Evolutionary conservation across 2,113 vertebrate genomes (phyloP), one percentile per base, ranked within the genome.

Genomic region (Hyaena hyaena): DNA sequence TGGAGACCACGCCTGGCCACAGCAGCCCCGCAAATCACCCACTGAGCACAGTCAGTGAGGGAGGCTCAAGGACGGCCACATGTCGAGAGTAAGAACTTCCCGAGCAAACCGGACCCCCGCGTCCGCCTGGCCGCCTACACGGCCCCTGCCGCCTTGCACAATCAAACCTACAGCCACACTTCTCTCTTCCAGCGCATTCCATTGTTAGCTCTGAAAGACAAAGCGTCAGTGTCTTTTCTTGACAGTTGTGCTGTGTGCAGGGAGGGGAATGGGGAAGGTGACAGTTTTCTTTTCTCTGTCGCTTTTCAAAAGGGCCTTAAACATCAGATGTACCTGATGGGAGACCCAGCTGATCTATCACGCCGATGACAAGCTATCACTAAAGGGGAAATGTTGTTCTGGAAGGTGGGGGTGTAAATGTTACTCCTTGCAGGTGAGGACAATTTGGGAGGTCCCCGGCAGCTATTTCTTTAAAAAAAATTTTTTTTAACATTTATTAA

Each of bases 291-390:
- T 82, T 88, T 73, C 48, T 61, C 45, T 84, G 88, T 68, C 26
- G 5, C 71, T 73, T 92, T 97, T 93, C 82, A 58, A 87, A 98
- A 96, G 63, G 86, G 74, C 91, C 96, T 98, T 84, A 93, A 97
- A 93, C 97, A 96, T 95, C 81, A 97, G 81, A 96, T 33, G 45
- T 3, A 43, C 83, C 73, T 97, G 84, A 95, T 26, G 71, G 89
- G 61, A 85, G 97, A 98, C 76, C 7, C 63, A 93, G 82, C 15
- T 0, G 10, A 71, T 82, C 33, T 55, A 89, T 91, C 88, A 82
- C 1, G 10, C 82, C 92, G 96, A 91, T 28, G 92, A 97, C 89
- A 96, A 97, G 74, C 90, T 96, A 95, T 94, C 97, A 93, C 95
- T 96, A 93, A 90, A 61, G 74, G 39, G 93, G 45, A 94, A 94